These are phyloP conservation scores for Leptopilina clavipes DNA, from an alignment of 1,140 invertebrate genomes.

Conservation along the genomic window DNA sequence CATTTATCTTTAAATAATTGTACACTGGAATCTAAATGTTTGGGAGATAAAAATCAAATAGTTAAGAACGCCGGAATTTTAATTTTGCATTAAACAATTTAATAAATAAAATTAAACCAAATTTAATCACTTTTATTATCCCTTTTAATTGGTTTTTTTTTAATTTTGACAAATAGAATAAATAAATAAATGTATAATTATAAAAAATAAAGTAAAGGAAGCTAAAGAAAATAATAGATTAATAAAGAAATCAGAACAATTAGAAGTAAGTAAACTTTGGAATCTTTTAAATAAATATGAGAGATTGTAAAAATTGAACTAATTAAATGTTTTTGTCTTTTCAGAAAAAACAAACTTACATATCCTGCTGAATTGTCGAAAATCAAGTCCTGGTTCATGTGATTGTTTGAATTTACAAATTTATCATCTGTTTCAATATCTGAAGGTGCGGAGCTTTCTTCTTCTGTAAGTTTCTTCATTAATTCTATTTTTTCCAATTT, in stretches of 20 bases:
- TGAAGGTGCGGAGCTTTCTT: conserved; percentile 59
- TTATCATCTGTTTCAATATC: conserved; percentile 72
- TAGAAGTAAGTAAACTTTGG: too few species aligned
- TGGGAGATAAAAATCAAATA: conserved; percentile 25
- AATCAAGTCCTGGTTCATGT: conserved; percentile 10
- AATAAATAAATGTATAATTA: too few species aligned
- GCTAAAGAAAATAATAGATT: too few species aligned
- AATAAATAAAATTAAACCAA: too few species aligned
- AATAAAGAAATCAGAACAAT: neutral
- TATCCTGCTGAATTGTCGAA: conserved; percentile 75
- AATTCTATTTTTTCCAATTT: conserved; percentile 43
- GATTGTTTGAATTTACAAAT: conserved; percentile 49
- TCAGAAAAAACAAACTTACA: conserved; percentile 45
- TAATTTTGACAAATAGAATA: too few species aligned
- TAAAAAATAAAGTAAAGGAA: too few species aligned
- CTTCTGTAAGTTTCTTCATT: conserved; percentile 50
- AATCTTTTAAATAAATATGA: too few species aligned
- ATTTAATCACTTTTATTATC: too few species aligned
- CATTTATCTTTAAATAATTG: conserved; percentile 74
- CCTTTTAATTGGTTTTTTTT: too few species aligned
- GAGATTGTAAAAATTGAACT: neutral
- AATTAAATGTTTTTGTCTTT: neutral
- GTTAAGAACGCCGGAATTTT: neutral
- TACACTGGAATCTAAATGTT: conserved; percentile 76
- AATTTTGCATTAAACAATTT: neutral